Percentiles rank a stretch among this genome's conserved stretches.
phyloP scores from a whole-genome alignment of 2,113 vertebrate species.

The Scomber colias region DNA sequence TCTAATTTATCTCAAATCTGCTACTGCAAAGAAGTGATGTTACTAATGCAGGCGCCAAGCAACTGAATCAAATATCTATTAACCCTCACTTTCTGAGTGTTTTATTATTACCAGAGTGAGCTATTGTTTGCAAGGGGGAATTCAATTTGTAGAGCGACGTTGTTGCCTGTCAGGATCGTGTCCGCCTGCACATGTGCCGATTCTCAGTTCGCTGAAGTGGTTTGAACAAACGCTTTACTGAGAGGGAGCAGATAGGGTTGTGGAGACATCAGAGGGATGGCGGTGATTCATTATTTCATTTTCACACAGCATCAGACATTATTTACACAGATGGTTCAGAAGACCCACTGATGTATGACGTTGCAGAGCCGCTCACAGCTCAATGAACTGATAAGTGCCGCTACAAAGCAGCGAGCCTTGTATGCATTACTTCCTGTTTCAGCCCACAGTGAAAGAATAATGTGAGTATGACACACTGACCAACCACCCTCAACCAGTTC shows the following conservation, averaged over 20 bases:
- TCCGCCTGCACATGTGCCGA: neutral
- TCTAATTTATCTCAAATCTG: slow-evolving; percentile 50
- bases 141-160: slow-evolving; percentile 41
- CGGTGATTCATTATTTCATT: slow-evolving; percentile 65
- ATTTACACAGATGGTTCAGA: slow-evolving; percentile 66
- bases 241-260: slow-evolving; percentile 26
- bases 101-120: slow-evolving; percentile 54
- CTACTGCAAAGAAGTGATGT: slow-evolving; percentile 6
- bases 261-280: slow-evolving; percentile 48
- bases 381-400: slow-evolving; percentile 41
- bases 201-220: slow-evolving; percentile 30
- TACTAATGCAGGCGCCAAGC: slow-evolving; percentile 49
- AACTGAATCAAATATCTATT: slow-evolving; percentile 54
- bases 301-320: slow-evolving; percentile 43
- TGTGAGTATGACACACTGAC: neutral
- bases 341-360: slow-evolving; percentile 51
- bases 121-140: slow-evolving; percentile 38
- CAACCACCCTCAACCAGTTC: neutral
- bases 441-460: slow-evolving; percentile 14
- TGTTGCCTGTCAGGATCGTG: slow-evolving; percentile 39
- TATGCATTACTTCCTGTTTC: slow-evolving; percentile 32
- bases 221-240: slow-evolving; percentile 30
- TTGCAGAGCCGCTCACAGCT: slow-evolving; percentile 48
- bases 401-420: slow-evolving; percentile 31
- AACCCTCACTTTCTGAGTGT: slow-evolving; percentile 41